Evolutionary conservation across 2,888 invertebrate species (phyloP).

Genomic region (Drosophila incognita): DNA sequence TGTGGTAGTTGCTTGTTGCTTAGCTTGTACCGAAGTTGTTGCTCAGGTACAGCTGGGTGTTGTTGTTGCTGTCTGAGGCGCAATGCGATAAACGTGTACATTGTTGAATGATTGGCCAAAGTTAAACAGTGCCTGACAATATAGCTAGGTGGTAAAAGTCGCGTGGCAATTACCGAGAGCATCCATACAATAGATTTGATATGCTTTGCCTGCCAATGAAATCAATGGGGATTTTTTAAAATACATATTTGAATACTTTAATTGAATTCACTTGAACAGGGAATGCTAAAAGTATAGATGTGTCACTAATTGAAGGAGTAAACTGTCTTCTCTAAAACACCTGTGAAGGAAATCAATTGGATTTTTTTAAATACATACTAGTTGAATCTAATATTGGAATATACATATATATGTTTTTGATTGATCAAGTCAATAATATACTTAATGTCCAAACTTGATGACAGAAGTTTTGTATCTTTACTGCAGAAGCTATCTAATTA

Average conservation of each 20-base stretch:
- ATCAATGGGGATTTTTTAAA: background rate
- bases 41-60: background rate
- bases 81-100: conserved; percentile 44
- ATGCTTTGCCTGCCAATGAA: background rate
- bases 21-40: conserved; percentile 22
- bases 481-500: no score
- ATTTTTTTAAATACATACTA: background rate
- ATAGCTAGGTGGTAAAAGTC: conserved; percentile 2
- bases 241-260: background rate
- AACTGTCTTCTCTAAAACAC: background rate
- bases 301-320: background rate
- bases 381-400: background rate
- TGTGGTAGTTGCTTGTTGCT: conserved; percentile 10
- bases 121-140: conserved; percentile 2
- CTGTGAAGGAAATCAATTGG: background rate
- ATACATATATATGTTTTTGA: no score
- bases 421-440: no score
- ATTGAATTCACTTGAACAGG: background rate
- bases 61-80: conserved; percentile 19
- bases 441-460: no score
- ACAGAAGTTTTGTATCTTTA: no score
- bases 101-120: conserved; percentile 33
- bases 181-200: background rate
- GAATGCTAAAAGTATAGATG: background rate
- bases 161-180: background rate